Conservation (phyloP, 2,888 invertebrate species). For the Tryphoninae sp. region DNA sequence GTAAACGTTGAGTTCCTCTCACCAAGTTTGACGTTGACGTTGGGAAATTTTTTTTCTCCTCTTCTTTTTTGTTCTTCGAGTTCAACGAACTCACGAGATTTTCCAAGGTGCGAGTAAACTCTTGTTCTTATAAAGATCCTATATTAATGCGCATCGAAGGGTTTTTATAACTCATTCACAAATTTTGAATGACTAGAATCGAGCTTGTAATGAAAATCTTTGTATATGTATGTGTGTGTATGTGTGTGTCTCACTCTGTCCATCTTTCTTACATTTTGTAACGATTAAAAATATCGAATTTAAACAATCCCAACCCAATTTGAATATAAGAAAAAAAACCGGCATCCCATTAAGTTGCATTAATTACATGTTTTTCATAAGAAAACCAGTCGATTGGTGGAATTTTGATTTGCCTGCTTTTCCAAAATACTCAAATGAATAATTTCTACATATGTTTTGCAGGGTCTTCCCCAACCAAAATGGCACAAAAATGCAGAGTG, state of each 20-base stretch:
- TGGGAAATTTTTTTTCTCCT: constrained; percentile 47
- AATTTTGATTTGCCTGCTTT: constrained; percentile 23
- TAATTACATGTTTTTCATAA: neutral
- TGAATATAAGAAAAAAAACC: constrained; percentile 3
- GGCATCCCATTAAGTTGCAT: neutral
- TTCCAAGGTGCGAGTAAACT: neutral
- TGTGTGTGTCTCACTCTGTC: neutral
- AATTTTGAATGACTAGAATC: neutral
- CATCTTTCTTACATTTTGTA: neutral
- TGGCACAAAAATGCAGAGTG: constrained; percentile 90
- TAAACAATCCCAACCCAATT: constrained; percentile 7
- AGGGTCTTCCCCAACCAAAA: constrained; percentile 91
- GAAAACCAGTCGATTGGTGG: neutral
- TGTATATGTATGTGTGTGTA: constrained; percentile 6
- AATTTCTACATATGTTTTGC: constrained; percentile 76
- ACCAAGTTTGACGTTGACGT: constrained; percentile 65
- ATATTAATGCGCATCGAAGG: neutral
- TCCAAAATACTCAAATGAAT: constrained; percentile 36
- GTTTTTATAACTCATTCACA: constrained; percentile 1
- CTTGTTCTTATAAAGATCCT: neutral
- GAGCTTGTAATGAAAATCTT: constrained; percentile 13
- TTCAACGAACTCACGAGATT: constrained; percentile 40
- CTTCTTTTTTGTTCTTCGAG: constrained; percentile 11
- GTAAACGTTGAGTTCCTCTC: constrained; percentile 70
- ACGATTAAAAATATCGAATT: constrained; percentile 11